Conservation (phyloP, 2,797 vertebrate species). For the Alauda arvensis region DNA sequence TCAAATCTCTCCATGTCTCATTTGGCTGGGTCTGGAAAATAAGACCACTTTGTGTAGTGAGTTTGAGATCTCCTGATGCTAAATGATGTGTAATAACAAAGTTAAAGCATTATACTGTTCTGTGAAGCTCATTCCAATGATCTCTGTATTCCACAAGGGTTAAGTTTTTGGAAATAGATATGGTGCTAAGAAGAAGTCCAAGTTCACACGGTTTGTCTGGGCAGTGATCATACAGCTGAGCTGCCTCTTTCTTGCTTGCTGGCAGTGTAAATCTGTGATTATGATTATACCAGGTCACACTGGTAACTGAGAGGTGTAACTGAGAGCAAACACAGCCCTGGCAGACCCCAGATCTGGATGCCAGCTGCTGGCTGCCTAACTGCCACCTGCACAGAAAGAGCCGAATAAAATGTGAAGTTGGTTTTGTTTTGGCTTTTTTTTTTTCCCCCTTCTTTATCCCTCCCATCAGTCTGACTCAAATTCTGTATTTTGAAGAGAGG, state of each 20-base stretch:
- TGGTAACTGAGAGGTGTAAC: not conserved
- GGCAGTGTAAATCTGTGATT: not conserved
- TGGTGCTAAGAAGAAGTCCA: not conserved
- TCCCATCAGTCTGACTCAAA: not conserved
- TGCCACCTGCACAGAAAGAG: not conserved
- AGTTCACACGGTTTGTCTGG: not conserved
- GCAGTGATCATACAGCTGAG: not conserved
- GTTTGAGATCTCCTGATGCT: not conserved
- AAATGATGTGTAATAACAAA: not conserved
- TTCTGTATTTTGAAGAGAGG: not conserved
- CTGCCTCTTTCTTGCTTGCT: not conserved
- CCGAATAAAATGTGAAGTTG: not conserved
- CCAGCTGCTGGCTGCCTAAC: not conserved
- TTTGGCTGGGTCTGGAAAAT: not conserved
- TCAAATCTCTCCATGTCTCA: accelerated
- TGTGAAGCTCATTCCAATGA: not conserved
- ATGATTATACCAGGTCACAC: not conserved
- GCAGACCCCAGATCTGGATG: not conserved
- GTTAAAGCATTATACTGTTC: not conserved
- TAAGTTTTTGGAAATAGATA: not conserved
- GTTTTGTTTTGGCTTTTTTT: not conserved
- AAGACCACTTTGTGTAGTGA: not conserved
- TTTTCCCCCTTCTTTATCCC: not conserved
- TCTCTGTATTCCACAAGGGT: not conserved
- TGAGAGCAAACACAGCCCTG: not conserved